Percentiles rank a stretch among this genome's conserved stretches.
phyloP scores from a whole-genome alignment of 2,113 vertebrate genomes.

The Manacus vitellinus region DNA sequence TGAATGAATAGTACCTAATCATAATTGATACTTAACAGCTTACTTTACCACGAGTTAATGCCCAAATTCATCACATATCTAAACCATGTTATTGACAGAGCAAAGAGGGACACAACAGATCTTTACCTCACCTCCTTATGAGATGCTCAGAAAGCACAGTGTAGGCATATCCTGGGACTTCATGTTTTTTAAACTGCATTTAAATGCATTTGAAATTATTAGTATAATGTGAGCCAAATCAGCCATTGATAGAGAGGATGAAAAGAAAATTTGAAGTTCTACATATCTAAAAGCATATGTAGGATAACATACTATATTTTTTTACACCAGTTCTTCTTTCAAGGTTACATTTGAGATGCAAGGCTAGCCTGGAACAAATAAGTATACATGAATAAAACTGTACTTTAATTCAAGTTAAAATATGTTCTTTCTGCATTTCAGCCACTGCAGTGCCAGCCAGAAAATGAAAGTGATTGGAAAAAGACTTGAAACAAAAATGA shows the following conservation, averaged over 20 bases:
- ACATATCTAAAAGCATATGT: neutral
- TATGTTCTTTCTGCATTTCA: neutral
- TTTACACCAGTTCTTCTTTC: neutral
- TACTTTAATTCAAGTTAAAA: neutral
- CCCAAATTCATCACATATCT: accelerated
- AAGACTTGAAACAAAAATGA: neutral
- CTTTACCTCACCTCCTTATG: neutral
- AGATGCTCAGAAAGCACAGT: neutral
- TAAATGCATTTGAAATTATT: neutral
- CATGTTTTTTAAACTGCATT: neutral
- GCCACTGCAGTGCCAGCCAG: neutral
- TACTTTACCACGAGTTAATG: neutral
- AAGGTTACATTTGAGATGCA: neutral
- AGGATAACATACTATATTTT: accelerated
- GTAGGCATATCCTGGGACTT: neutral
- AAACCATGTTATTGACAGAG: neutral
- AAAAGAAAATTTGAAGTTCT: neutral
- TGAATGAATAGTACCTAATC: neutral
- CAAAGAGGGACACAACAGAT: neutral
- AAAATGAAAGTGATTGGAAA: neutral
- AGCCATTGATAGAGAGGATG: neutral
- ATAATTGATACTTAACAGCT: neutral
- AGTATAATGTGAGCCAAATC: neutral
- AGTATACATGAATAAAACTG: neutral
- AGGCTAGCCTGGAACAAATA: neutral